Conservation (phyloP, 1,140 invertebrate genomes). For the Sycophaga agraensis region DNA sequence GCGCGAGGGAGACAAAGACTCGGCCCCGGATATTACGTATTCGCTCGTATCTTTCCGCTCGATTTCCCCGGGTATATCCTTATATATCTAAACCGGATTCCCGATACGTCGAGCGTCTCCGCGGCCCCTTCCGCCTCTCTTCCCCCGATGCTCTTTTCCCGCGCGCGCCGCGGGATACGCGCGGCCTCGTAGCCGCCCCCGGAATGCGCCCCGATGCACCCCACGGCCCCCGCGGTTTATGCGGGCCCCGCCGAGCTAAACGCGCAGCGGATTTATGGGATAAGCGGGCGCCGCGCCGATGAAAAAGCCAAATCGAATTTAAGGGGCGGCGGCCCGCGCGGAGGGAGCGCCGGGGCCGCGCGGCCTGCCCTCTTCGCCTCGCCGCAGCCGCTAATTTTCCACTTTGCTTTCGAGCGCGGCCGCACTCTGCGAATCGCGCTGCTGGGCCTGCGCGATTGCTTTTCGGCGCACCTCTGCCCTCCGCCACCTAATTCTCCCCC, state of each 20-base stretch:
- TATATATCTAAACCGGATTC: conserved; percentile 28
- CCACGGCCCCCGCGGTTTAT: no score
- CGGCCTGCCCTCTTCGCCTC: no score
- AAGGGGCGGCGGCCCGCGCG: not conserved
- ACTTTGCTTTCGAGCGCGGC: not conserved
- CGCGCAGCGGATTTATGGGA: conserved; percentile 24
- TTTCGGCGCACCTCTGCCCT: no score
- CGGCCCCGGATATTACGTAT: conserved; percentile 34
- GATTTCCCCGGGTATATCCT: conserved; percentile 33
- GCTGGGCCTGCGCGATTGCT: no score
- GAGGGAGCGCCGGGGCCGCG: not conserved
- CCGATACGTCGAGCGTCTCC: conserved; percentile 17
- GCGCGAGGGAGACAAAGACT: no score
- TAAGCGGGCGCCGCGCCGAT: conserved; percentile 4
- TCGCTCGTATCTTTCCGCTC: conserved; percentile 35
- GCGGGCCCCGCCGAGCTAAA: conserved; percentile 6
- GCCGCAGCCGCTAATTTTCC: not conserved
- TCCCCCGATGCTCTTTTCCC: no score
- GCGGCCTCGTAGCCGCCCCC: no score
- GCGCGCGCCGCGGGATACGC: not conserved
- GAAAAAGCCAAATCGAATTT: conserved; percentile 20
- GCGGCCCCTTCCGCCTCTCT: not conserved
- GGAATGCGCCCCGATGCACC: not conserved
- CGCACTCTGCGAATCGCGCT: no score
- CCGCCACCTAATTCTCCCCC: no score